Percentiles rank a stretch among this genome's conserved stretches.
phyloP scores from a whole-genome alignment of 2,888 invertebrate species.

The Lapara coniferarum region DNA sequence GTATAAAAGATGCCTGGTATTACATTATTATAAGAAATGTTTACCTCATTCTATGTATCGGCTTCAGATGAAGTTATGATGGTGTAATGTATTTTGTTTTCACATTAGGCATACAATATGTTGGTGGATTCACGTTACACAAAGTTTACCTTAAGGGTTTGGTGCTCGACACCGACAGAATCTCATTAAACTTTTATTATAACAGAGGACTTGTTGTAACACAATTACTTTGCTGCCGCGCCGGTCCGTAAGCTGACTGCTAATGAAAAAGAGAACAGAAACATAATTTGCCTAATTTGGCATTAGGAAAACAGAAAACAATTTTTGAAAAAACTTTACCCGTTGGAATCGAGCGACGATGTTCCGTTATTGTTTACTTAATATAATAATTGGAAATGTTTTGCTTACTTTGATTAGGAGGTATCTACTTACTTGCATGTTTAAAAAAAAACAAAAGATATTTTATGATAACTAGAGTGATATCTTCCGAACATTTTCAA shows the following conservation, averaged over 20 bases:
- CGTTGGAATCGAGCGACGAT: background rate
- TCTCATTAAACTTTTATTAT: slow-evolving; percentile 46
- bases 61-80: no score
- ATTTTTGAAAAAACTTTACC: slow-evolving; percentile 4
- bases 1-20: no score
- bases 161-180: slow-evolving; percentile 35
- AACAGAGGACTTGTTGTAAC: slow-evolving; percentile 39
- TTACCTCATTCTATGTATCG: no score
- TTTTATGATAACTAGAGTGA: background rate
- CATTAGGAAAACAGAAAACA: slow-evolving; percentile 22
- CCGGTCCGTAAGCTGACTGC: slow-evolving; percentile 34
- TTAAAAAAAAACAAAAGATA: background rate
- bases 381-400: slow-evolving; percentile 11
- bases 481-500: background rate
- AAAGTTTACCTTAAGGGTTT: slow-evolving; percentile 22
- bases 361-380: background rate
- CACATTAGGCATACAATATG: background rate
- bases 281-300: slow-evolving; percentile 36
- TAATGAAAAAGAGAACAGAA: slow-evolving; percentile 39
- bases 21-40: no score
- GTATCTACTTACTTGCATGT: no score
- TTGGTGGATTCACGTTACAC: background rate
- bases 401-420: background rate
- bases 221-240: slow-evolving; percentile 35
- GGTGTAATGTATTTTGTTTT: background rate